These are phyloP conservation scores for Drosophila stalkeri DNA, from an alignment of 2,888 invertebrate species.

Conservation along the genomic window DNA sequence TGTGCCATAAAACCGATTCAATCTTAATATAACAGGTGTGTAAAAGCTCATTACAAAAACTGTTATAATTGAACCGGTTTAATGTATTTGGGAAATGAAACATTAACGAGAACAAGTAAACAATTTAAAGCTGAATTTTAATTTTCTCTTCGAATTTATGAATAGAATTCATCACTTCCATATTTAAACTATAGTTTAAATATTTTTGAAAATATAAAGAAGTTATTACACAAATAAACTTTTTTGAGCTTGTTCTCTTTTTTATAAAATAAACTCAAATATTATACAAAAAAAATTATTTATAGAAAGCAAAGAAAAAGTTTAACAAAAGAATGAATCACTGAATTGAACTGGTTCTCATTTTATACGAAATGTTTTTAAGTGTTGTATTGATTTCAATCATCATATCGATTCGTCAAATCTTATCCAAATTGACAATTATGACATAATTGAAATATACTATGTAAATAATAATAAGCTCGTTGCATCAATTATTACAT, in stretches of 20 bases:
- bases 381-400: background rate
- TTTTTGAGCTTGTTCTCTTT: too few species aligned
- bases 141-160: too few species aligned
- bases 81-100: background rate
- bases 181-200: too few species aligned
- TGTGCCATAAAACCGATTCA: conserved; percentile 44
- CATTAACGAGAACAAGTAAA: background rate
- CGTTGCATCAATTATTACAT: conserved; percentile 2
- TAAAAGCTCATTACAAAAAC: conserved; percentile 16
- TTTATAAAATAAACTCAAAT: too few species aligned
- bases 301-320: too few species aligned
- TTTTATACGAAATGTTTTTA: background rate
- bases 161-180: too few species aligned
- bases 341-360: background rate
- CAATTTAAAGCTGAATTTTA: background rate
- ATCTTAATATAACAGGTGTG: conserved; percentile 51
- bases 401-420: background rate
- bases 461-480: background rate
- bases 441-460: background rate
- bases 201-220: too few species aligned
- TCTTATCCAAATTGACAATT: background rate
- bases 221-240: too few species aligned
- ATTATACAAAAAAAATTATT: too few species aligned
- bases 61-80: conserved; percentile 27
- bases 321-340: background rate